Percentiles rank a stretch among this genome's conserved stretches.
These are phyloP conservation scores for Chloropsis cyanopogon DNA, from an alignment of 2,113 vertebrate genomes.

Conservation along the genomic window DNA sequence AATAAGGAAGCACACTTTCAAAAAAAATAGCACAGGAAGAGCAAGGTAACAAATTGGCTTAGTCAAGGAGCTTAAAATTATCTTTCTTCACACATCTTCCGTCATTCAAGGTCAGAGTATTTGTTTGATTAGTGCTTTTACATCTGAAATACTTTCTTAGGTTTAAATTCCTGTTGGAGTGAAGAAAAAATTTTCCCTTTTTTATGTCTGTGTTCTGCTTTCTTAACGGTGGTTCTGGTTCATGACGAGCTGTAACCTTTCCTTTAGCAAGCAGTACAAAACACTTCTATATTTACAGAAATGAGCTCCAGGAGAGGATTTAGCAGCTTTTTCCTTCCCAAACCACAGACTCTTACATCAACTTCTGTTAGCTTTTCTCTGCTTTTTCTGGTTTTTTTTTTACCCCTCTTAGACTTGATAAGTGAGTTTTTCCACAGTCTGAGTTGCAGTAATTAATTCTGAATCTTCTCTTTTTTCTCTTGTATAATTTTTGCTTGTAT, in stretches of 20 bases:
- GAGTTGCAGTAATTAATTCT: neutral
- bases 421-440: neutral
- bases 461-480: neutral
- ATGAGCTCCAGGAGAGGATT: neutral
- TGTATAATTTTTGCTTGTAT: neutral
- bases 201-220: neutral
- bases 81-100: neutral
- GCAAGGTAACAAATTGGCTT: neutral
- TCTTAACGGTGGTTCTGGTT: neutral
- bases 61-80: neutral
- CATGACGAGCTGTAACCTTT: neutral
- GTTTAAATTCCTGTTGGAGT: neutral
- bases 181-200: neutral
- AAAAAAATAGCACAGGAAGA: neutral
- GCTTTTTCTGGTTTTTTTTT: neutral
- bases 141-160: neutral
- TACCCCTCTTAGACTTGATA: neutral
- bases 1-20: neutral
- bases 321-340: neutral
- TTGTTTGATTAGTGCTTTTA: neutral
- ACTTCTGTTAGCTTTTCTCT: neutral
- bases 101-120: neutral
- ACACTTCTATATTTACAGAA: neutral
- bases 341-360: neutral
- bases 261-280: neutral